A percentile compares a stretch with the other conserved stretches of the same genome.
These are phyloP conservation scores for Agrenia bidenticulata DNA, from an alignment of 2,888 invertebrate species.

Conservation along the genomic window DNA sequence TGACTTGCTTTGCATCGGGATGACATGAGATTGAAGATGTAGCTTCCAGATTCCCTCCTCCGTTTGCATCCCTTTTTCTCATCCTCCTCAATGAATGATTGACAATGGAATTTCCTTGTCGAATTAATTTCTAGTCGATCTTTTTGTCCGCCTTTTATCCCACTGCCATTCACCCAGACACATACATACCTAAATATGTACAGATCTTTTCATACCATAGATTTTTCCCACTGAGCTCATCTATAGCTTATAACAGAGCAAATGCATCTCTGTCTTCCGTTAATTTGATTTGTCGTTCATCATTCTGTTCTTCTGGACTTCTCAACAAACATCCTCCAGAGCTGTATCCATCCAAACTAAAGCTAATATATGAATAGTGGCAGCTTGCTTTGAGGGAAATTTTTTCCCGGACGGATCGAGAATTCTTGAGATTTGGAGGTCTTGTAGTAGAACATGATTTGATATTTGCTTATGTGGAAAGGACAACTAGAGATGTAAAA, in stretches of 20 bases:
- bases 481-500: too few species aligned
- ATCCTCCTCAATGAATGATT: constrained; percentile 51
- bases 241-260: background rate
- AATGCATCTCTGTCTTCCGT: constrained; percentile 22
- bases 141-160: constrained; percentile 34
- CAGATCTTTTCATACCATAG: background rate
- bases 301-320: constrained; percentile 17
- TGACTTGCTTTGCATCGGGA: constrained; percentile 17
- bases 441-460: too few species aligned
- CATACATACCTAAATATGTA: constrained; percentile 10
- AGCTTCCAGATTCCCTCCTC: constrained; percentile 12
- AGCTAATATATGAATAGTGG: too few species aligned
- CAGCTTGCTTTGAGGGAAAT: too few species aligned
- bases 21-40: constrained; percentile 13
- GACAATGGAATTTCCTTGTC: constrained; percentile 53
- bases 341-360: too few species aligned
- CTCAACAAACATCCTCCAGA: too few species aligned
- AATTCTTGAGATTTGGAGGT: too few species aligned
- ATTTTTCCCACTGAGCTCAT: too few species aligned
- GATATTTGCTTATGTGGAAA: too few species aligned
- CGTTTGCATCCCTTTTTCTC: constrained; percentile 15
- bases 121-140: constrained; percentile 53
- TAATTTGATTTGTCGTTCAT: constrained; percentile 49
- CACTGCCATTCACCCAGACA: constrained; percentile 15
- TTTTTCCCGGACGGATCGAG: too few species aligned